phyloP scores from a whole-genome alignment of 2,113 vertebrate species.

The Ammodytes marinus region DNA sequence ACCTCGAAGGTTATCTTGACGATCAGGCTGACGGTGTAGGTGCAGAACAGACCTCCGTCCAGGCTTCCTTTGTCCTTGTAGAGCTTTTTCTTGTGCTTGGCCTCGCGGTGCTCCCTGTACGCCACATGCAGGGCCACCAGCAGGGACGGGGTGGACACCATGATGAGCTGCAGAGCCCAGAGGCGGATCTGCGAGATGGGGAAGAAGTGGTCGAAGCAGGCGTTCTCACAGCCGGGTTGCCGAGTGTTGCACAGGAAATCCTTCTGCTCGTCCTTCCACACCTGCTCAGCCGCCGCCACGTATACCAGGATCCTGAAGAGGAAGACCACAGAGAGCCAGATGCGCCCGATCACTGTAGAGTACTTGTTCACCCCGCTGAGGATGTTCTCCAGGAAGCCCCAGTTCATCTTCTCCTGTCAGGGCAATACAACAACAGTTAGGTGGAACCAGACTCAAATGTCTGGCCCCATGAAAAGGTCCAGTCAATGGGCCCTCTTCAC shows the following conservation, averaged over 20 bases:
- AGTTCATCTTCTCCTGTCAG: conserved; percentile 87
- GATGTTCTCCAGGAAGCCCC: conserved; percentile 87
- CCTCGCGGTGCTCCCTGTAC: conserved; percentile 87
- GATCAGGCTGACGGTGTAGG: conserved; percentile 88
- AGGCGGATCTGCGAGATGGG: conserved; percentile 91
- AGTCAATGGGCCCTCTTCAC: too few species aligned
- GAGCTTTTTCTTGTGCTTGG: conserved; percentile 78
- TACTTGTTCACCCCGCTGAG: conserved; percentile 91
- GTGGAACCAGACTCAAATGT: neutral
- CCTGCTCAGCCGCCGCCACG: conserved; percentile 87
- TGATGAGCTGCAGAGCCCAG: conserved; percentile 92
- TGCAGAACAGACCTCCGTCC: conserved; percentile 88
- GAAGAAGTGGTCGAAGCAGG: conserved; percentile 92
- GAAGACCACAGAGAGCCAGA: conserved; percentile 90
- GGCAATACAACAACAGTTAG: neutral
- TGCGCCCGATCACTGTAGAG: conserved; percentile 88
- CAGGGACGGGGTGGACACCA: conserved; percentile 91
- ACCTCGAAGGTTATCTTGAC: conserved; percentile 89
- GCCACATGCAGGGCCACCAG: conserved; percentile 91
- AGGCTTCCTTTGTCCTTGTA: conserved; percentile 82
- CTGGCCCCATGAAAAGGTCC: too few species aligned
- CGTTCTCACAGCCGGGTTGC: conserved; percentile 92
- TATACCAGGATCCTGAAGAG: conserved; percentile 91
- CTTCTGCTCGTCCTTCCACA: conserved; percentile 91
- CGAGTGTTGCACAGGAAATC: conserved; percentile 90